Conservation (phyloP, 2,797 vertebrate genomes). For the Hozukius guyotensis region DNA sequence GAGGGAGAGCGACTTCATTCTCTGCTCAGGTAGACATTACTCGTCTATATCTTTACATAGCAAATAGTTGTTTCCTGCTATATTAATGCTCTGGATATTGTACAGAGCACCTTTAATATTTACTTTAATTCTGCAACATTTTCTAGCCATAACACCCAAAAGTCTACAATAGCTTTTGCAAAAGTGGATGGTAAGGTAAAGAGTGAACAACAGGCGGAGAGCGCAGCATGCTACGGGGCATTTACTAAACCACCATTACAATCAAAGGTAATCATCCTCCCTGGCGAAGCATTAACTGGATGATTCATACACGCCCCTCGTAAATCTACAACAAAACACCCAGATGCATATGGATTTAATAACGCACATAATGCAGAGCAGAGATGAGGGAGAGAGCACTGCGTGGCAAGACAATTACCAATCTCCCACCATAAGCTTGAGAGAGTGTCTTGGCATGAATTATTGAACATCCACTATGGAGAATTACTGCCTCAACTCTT, state of each 20-base stretch:
- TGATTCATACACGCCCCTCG: slow-evolving; percentile 36
- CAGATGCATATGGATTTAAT: slow-evolving; percentile 54
- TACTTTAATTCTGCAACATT: not conserved
- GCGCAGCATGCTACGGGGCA: not conserved
- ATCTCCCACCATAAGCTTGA: slow-evolving; percentile 58
- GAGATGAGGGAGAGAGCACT: slow-evolving; percentile 7
- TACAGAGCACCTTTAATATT: not conserved
- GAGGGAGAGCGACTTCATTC: not conserved
- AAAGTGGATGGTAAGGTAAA: not conserved
- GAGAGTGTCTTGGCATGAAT: slow-evolving; percentile 67
- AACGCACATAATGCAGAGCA: slow-evolving; percentile 39
- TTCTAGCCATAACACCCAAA: not conserved
- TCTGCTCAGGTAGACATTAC: not conserved
- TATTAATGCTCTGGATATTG: too few relatives aligned
- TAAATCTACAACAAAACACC: slow-evolving; percentile 51
- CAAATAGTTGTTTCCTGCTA: too few relatives aligned
- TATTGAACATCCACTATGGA: slow-evolving; percentile 65
- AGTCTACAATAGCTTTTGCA: not conserved
- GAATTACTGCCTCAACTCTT: slow-evolving; percentile 58
- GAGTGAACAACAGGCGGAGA: not conserved
- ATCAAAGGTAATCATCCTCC: slow-evolving; percentile 52
- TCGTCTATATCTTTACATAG: too few relatives aligned
- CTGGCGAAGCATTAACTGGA: slow-evolving; percentile 49
- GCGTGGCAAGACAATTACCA: slow-evolving; percentile 62
- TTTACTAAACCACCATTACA: slow-evolving; percentile 44